These are phyloP conservation scores for Gymnorhina tibicen DNA, from an alignment of 2,113 vertebrate species.

Conservation along the genomic window DNA sequence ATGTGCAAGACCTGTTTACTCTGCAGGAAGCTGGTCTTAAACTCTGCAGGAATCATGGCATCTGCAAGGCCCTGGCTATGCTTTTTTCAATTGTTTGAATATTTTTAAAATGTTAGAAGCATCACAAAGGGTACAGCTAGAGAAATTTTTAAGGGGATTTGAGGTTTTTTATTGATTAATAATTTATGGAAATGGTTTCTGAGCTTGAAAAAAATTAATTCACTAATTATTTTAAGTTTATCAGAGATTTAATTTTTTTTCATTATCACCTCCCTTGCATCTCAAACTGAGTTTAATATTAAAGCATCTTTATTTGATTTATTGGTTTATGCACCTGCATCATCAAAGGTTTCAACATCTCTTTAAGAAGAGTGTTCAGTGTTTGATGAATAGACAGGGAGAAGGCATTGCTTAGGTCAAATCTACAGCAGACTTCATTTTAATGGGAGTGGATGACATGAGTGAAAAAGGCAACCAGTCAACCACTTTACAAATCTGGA, in stretches of 20 bases:
- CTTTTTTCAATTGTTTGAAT: not conserved
- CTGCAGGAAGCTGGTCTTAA: not conserved
- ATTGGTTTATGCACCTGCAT: not conserved
- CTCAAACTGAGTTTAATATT: not conserved
- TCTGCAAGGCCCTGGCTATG: not conserved
- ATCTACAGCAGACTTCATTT: not conserved
- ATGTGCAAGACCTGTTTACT: not conserved
- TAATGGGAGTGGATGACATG: not conserved
- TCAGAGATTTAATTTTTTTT: not conserved
- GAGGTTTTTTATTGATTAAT: not conserved
- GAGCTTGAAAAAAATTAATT: not conserved
- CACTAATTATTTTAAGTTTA: not conserved
- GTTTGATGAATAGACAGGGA: not conserved
- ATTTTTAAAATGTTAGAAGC: not conserved
- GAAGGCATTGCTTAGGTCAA: not conserved
- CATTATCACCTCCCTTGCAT: not conserved
- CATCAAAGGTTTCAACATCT: not conserved
- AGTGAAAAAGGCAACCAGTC: not conserved
- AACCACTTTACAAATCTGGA: not conserved
- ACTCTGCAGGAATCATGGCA: not conserved
- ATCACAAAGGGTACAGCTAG: not conserved
- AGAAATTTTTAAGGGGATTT: not conserved
- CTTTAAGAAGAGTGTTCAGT: not conserved
- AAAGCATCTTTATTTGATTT: not conserved
- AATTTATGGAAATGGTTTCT: not conserved